These are phyloP conservation scores for Equus przewalskii DNA, from an alignment of 2,113 vertebrate species.

Conservation along the genomic window DNA sequence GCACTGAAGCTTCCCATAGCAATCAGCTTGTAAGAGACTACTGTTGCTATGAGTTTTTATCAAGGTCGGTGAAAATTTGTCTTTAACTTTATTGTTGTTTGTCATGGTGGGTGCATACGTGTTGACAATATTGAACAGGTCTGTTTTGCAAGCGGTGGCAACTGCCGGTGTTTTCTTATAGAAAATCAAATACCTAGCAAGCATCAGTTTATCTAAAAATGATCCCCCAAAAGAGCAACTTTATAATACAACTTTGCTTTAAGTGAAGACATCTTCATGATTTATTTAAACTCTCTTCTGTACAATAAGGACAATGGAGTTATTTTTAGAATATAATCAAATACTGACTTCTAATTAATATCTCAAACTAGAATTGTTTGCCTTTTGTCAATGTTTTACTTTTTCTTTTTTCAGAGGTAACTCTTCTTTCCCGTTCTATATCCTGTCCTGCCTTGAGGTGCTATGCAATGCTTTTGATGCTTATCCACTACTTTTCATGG, in stretches of 20 bases:
- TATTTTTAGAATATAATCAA: conserved; percentile 21
- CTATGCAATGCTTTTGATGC: background rate
- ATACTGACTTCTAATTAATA: background rate
- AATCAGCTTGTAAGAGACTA: conserved; percentile 22
- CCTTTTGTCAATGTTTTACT: background rate
- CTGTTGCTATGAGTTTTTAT: conserved; percentile 38
- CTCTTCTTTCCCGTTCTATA: background rate
- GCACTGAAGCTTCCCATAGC: conserved; percentile 53
- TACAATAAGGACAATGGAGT: background rate
- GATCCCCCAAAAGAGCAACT: background rate
- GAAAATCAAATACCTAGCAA: background rate
- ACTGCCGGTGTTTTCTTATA: background rate
- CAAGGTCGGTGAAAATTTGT: conserved; percentile 51
- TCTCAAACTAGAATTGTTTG: background rate
- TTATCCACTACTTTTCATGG: background rate
- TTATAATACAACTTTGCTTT: conserved; percentile 17
- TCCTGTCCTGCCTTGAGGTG: background rate
- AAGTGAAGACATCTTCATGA: background rate
- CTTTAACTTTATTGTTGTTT: conserved; percentile 65
- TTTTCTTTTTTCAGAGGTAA: background rate
- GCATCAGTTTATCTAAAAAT: background rate
- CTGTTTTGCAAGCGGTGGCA: background rate
- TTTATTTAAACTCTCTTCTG: conserved; percentile 3
- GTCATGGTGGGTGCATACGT: background rate
- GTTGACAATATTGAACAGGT: background rate